Percentiles rank a stretch among this genome's conserved stretches.
Evolutionary conservation across 2,888 invertebrate genomes (phyloP).

Genomic region (Patella ulyssiponensis): DNA sequence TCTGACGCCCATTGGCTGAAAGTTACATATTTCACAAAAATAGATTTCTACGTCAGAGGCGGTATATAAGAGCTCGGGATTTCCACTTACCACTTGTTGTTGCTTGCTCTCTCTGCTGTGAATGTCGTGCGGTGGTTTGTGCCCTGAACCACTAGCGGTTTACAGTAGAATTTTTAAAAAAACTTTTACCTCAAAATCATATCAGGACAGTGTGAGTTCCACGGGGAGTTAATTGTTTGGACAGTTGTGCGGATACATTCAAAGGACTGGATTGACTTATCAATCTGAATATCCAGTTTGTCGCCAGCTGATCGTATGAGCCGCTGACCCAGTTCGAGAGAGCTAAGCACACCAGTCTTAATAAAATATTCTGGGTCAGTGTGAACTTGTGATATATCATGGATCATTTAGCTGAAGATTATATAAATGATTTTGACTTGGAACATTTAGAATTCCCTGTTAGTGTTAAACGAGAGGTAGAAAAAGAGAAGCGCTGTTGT

Average conservation of each 20-base stretch:
- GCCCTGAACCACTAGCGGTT: conserved; percentile 59
- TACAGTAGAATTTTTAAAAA: not conserved
- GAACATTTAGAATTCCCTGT: conserved; percentile 58
- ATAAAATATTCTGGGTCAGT: conserved; percentile 8
- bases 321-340: conserved; percentile 22
- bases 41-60: conserved; percentile 49
- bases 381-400: conserved; percentile 22
- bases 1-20: conserved; percentile 46
- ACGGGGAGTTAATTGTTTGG: too few species aligned
- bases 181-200: conserved; percentile 6
- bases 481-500: conserved; percentile 42
- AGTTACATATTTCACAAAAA: conserved; percentile 34
- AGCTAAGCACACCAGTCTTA: conserved; percentile 24
- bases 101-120: conserved; percentile 59
- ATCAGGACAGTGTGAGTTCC: not conserved
- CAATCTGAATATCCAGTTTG: not conserved
- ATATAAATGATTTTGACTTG: conserved; percentile 63
- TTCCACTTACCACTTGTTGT: conserved; percentile 61
- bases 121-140: conserved; percentile 58
- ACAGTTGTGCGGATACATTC: not conserved
- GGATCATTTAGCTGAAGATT: conserved; percentile 62
- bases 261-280: not conserved
- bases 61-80: conserved; percentile 57
- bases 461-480: conserved; percentile 45
- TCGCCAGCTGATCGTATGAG: conserved; percentile 1